Base-by-base conservation (phyloP, 2,113 vertebrate genomes). In the Abramis brama region DNA sequence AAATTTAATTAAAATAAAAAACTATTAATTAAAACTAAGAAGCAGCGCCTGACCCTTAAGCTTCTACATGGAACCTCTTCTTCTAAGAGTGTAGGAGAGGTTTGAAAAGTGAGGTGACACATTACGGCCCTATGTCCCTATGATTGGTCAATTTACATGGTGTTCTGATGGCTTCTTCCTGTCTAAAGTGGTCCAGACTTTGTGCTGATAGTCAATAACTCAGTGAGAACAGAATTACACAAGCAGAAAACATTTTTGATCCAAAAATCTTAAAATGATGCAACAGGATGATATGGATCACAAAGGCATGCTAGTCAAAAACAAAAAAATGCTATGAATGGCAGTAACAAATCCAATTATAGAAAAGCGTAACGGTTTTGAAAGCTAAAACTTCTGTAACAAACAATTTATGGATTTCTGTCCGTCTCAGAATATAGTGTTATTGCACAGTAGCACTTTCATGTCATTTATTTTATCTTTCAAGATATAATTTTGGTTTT, bases 261-360 rank as follows among this genome's bases (percentile, higher is more conserved):
- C 55, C 39, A n/a, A 77, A 77, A 39, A 62, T 62, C 36, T 80
- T 6, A 80, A 59, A 80, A 64, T 27, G 21, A 60, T 79, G 33
- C 55, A 62, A 80, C 57, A 62, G 13, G 57, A 62, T 19, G 78
- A 80, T 80, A 80, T 64, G 78, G 8, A 62, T 64, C 78, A 60
- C 55, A 80, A 80, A 62, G 36, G 59, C 39, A 64, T 64, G 78
- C 57, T 17, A 27, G 25, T 80, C 59, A 45, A 64, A 55, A 79
- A 79, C 23, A 5, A 13, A 62, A 64, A 62, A 75, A 75, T 80
- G 36, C 59, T 47, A 79, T 7, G 55, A 78, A 79, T 79, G 33
- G 36, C 33, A 79, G 33, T n/a, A 43, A 39, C 10, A 6, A n/a
- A 17, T 80, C 36, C 11, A 45, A 25, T 79, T 79, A 60, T 60